phyloP scores from a whole-genome alignment of 2,113 vertebrate species.

The Heptranchias perlo region DNA sequence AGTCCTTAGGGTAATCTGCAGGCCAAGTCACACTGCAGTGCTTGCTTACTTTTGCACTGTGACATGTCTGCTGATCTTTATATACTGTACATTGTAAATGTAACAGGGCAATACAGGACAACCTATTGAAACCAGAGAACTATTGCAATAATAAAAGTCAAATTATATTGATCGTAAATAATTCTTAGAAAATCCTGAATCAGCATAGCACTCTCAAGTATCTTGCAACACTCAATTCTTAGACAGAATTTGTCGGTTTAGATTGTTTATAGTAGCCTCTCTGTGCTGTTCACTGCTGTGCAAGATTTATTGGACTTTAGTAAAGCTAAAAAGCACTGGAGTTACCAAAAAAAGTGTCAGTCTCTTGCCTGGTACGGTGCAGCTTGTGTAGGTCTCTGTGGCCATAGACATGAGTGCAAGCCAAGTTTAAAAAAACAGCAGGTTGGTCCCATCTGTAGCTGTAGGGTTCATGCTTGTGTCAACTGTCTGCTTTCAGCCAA shows the following conservation, averaged over 20 bases:
- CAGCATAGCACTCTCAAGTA: neutral
- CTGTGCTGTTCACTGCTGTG: neutral
- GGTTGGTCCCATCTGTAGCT: neutral
- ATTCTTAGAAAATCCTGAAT: neutral
- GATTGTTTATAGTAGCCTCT: neutral
- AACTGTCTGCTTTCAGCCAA: neutral
- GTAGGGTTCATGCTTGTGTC: neutral
- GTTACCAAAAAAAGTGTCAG: neutral
- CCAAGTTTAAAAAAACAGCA: neutral
- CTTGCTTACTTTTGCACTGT: neutral
- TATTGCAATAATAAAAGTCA: neutral
- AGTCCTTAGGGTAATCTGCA: neutral
- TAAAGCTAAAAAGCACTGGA: neutral
- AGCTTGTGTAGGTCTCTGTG: neutral
- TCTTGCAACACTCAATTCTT: neutral
- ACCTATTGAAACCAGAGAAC: neutral
- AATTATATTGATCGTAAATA: neutral
- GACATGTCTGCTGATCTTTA: neutral
- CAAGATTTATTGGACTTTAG: neutral
- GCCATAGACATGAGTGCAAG: neutral
- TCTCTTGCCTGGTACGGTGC: neutral
- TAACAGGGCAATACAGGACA: neutral
- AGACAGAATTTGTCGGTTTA: neutral
- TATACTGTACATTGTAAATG: neutral
- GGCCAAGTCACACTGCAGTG: neutral